phyloP scores from a whole-genome alignment of 2,888 invertebrate species.

The Diabrotica balteata region DNA sequence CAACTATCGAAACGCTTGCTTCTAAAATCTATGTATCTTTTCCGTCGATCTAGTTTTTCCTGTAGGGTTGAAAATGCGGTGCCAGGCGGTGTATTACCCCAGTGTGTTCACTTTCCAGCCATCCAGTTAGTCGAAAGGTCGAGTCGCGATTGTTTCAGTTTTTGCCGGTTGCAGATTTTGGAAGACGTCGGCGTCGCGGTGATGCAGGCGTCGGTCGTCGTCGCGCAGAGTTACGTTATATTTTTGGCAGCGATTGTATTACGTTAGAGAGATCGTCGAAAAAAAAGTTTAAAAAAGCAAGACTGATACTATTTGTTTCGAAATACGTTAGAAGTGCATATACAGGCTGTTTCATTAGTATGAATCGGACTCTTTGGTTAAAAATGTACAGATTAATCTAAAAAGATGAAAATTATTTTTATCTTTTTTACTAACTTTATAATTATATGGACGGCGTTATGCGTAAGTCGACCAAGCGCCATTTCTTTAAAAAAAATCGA shows the following conservation, averaged over 20 bases:
- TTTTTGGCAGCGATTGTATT: constrained; percentile 7
- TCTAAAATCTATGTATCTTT: constrained; percentile 1
- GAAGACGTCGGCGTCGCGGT: constrained; percentile 35
- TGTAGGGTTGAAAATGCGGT: constrained; percentile 40
- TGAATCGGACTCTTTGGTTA: too few species aligned
- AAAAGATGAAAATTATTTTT: too few species aligned
- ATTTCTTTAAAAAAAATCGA: too few species aligned
- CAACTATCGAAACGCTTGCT: constrained; percentile 25
- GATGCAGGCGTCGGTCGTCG: constrained; percentile 12
- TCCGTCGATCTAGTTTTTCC: constrained; percentile 12
- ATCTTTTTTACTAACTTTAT: too few species aligned
- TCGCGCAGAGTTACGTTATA: constrained; percentile 15
- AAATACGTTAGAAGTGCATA: too few species aligned
- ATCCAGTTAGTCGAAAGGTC: constrained; percentile 59
- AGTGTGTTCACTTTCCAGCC: constrained; percentile 60
- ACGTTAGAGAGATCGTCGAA: not conserved
- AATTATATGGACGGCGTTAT: too few species aligned
- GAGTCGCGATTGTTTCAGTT: constrained; percentile 39
- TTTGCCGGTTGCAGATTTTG: constrained; percentile 37
- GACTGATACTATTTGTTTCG: too few species aligned
- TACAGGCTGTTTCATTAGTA: too few species aligned
- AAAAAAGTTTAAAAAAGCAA: too few species aligned
- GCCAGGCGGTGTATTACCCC: constrained; percentile 53
- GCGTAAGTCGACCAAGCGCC: too few species aligned
- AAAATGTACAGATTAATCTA: too few species aligned